Evolutionary conservation across 2,113 vertebrate genomes (phyloP).

Genomic region (Heterochromis multidens): DNA sequence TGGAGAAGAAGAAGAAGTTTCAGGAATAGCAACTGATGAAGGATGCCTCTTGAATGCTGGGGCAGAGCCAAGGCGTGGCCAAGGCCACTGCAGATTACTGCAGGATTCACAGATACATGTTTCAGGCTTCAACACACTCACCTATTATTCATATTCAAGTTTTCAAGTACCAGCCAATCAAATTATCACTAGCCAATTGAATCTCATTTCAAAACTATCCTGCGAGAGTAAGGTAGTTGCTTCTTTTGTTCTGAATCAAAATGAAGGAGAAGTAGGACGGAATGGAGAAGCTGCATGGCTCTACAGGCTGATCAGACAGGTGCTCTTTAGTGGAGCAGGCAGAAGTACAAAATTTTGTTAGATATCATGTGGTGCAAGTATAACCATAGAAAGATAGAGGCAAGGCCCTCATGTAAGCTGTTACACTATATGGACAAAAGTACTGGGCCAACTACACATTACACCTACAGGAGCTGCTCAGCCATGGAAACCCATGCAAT

Average conservation of each 20-base stretch:
- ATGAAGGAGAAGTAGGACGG: not conserved
- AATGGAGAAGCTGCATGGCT: not conserved
- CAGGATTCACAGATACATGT: not conserved
- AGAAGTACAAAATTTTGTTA: too few species aligned
- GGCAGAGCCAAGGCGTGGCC: not conserved
- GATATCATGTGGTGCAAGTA: too few species aligned
- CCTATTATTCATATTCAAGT: not conserved
- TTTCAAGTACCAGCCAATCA: not conserved
- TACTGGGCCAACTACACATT: not conserved
- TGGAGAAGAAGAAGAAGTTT: not conserved
- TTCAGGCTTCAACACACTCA: not conserved
- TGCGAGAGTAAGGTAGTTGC: too few species aligned
- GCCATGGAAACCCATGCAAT: not conserved
- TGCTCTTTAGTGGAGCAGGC: too few species aligned
- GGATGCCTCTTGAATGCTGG: not conserved
- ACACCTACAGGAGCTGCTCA: not conserved
- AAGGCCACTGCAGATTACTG: not conserved
- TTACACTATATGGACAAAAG: not conserved
- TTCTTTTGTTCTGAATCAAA: not conserved
- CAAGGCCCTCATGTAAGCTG: too few species aligned
- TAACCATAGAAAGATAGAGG: too few species aligned
- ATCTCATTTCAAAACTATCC: not conserved
- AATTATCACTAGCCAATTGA: not conserved
- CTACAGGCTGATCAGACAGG: not conserved
- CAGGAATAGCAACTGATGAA: not conserved